Percentiles rank a stretch among this genome's conserved stretches.
phyloP scores from a whole-genome alignment of 2,113 vertebrate genomes.

The Malurus elegans region DNA sequence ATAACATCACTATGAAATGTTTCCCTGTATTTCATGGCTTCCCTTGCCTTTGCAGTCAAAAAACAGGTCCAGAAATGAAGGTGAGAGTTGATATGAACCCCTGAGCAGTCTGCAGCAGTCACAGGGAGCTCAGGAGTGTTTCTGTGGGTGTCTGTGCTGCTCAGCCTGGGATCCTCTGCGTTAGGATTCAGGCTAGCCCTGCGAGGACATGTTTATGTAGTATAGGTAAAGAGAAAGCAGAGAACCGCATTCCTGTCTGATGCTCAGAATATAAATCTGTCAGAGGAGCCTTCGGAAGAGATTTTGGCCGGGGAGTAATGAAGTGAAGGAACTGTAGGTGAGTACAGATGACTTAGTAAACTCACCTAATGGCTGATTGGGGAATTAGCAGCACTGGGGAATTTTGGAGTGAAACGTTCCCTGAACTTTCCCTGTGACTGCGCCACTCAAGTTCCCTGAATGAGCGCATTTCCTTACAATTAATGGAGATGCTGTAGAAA shows the following conservation, averaged over 20 bases:
- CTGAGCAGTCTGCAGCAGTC: neutral
- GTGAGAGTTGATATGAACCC: neutral
- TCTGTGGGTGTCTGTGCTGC: neutral
- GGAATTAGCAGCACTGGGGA: conserved; percentile 59
- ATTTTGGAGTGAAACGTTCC: conserved; percentile 11
- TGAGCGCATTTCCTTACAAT: neutral
- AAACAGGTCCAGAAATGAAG: neutral
- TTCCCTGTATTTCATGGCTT: neutral
- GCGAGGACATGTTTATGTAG: conserved; percentile 79
- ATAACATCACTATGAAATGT: rapidly evolving
- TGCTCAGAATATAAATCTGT: conserved; percentile 84
- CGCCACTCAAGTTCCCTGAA: neutral
- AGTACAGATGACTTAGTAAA: conserved; percentile 74
- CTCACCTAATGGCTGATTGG: conserved; percentile 69
- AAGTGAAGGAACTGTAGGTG: conserved; percentile 76
- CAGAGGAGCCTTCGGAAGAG: conserved; percentile 70
- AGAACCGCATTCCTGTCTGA: conserved; percentile 80
- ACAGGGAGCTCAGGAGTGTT: neutral
- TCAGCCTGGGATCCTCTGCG: neutral
- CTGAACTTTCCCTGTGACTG: conserved; percentile 9
- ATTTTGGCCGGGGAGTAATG: conserved; percentile 75
- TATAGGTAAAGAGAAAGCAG: conserved; percentile 81
- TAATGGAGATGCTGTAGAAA: neutral
- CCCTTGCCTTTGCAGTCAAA: neutral
- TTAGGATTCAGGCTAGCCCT: neutral